phyloP scores from a whole-genome alignment of 2,113 vertebrate genomes.

The Ameiurus melas region DNA sequence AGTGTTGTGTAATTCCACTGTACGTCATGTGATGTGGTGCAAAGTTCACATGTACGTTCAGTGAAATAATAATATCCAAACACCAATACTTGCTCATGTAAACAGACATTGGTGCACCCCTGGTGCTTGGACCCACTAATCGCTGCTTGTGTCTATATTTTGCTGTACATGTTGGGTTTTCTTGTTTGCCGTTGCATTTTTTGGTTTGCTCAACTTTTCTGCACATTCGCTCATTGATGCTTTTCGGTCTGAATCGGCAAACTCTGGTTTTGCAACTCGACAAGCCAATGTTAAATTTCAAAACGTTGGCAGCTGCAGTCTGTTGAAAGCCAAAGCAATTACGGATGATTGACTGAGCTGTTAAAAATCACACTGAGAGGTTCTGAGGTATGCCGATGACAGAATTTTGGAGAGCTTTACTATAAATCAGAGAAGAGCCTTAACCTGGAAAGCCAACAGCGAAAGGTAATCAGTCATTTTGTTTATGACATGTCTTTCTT shows the following conservation, averaged over 20 bases:
- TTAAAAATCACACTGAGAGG: not conserved
- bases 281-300: slow-evolving; percentile 34
- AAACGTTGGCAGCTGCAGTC: slow-evolving; percentile 10
- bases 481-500: not conserved
- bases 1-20: not conserved
- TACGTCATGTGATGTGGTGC: not conserved
- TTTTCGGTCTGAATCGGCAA: not conserved
- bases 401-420: not conserved
- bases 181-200: not conserved
- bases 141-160: not conserved
- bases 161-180: not conserved
- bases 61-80: not conserved
- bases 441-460: not conserved
- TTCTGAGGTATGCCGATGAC: not conserved
- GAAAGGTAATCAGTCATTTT: slow-evolving; percentile 4
- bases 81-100: not conserved
- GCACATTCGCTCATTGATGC: not conserved
- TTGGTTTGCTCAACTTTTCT: not conserved
- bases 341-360: not conserved
- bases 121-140: not conserved
- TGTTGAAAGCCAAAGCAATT: not conserved
- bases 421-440: not conserved
- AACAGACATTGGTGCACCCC: not conserved
- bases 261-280: not conserved
- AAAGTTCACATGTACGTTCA: not conserved